Conservation (phyloP, 1,140 invertebrate genomes). For the Linepithema humile region DNA sequence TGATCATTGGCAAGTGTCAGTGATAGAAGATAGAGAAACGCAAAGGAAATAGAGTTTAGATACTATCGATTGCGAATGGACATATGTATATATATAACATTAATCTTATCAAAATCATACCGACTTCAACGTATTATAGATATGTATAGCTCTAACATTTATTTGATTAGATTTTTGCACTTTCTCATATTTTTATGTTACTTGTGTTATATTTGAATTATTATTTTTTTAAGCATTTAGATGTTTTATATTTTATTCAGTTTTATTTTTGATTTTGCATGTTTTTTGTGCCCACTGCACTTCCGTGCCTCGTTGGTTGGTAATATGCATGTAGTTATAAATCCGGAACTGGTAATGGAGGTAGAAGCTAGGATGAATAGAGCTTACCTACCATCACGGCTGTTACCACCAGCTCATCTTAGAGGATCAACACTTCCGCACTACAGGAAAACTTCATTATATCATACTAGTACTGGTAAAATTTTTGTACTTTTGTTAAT, state of each 20-base stretch:
- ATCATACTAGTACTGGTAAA: constrained; percentile 82
- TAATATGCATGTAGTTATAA: constrained; percentile 90
- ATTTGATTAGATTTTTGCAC: constrained; percentile 8
- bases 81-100: too few species aligned
- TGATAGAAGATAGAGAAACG: too few species aligned
- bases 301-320: constrained; percentile 79
- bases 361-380: constrained; percentile 95
- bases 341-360: constrained; percentile 93
- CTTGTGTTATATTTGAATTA: constrained; percentile 62
- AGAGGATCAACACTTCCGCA: constrained; percentile 80
- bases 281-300: constrained; percentile 84
- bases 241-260: constrained; percentile 81
- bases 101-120: too few species aligned
- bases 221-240: constrained; percentile 71
- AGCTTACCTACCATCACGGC: constrained; percentile 89
- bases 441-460: constrained; percentile 83
- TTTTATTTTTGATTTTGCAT: constrained; percentile 85
- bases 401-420: constrained; percentile 84
- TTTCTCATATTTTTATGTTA: constrained; percentile 54
- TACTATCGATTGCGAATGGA: too few species aligned
- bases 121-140: background rate
- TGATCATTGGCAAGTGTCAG: too few species aligned
- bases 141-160: too few species aligned
- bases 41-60: too few species aligned
- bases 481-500: constrained; percentile 74